phyloP scores from a whole-genome alignment of 2,113 vertebrate species.

The Misgurnus anguillicaudatus region DNA sequence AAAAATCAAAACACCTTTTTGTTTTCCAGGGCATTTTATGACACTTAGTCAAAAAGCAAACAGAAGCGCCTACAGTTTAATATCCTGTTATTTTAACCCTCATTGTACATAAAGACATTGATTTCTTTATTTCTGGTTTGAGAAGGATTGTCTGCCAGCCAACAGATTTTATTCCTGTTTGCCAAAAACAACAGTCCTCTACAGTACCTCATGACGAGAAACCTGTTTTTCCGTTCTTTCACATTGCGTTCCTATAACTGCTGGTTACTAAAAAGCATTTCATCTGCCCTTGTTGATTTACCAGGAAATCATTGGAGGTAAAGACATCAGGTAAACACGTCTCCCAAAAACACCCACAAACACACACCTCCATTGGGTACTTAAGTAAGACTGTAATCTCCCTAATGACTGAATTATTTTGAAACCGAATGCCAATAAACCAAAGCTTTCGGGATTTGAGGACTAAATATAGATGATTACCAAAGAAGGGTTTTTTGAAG shows the following conservation, averaged over 20 bases:
- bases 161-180: conserved; percentile 49
- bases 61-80: neutral
- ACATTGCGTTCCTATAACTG: neutral
- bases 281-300: neutral
- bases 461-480: neutral
- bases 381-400: neutral
- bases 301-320: neutral
- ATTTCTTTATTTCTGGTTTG: conserved; percentile 4
- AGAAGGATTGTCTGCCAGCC: conserved; percentile 48
- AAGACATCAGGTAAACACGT: neutral
- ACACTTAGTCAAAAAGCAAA: conserved; percentile 33
- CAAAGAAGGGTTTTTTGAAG: neutral
- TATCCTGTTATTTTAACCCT: neutral
- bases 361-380: neutral
- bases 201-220: conserved; percentile 5
- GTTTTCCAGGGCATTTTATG: neutral
- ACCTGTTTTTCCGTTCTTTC: conserved; percentile 8
- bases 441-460: neutral
- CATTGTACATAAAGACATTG: neutral
- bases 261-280: neutral
- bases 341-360: neutral
- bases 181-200: conserved; percentile 46
- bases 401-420: neutral
- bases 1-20: neutral
- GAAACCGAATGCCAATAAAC: neutral